These are phyloP conservation scores for Calliphora vicina DNA, from an alignment of 1,140 invertebrate genomes.

Conservation along the genomic window DNA sequence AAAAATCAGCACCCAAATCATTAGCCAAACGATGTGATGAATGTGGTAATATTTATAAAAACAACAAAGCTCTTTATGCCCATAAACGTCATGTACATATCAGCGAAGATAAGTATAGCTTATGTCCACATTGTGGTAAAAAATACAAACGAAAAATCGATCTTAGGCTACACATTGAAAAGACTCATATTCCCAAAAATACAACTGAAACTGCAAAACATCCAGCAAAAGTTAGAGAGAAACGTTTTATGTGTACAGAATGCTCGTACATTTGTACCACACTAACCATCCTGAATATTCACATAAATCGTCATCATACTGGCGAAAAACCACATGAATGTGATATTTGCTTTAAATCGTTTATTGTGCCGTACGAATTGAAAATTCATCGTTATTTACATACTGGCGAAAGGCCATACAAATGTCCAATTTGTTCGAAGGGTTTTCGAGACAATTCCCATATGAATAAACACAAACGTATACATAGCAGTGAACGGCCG, in stretches of 20 bases:
- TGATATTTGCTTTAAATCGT: slow-evolving; percentile 58
- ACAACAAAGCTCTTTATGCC: neutral
- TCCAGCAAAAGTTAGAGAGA: slow-evolving; percentile 67
- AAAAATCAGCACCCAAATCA: neutral
- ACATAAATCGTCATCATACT: slow-evolving; percentile 66
- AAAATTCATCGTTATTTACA: slow-evolving; percentile 70
- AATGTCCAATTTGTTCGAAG: slow-evolving; percentile 77
- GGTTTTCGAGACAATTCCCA: slow-evolving; percentile 80
- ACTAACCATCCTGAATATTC: slow-evolving; percentile 65
- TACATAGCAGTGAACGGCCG: slow-evolving; percentile 76
- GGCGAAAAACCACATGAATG: slow-evolving; percentile 68
- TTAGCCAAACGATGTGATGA: slow-evolving; percentile 2
- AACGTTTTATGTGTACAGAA: slow-evolving; percentile 67
- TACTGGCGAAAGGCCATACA: slow-evolving; percentile 73
- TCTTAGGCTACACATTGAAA: slow-evolving; percentile 64
- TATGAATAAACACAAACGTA: slow-evolving; percentile 72
- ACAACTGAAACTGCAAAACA: slow-evolving; percentile 67
- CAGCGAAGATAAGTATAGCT: slow-evolving; percentile 15
- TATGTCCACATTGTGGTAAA: slow-evolving; percentile 60
- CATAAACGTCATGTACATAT: slow-evolving; percentile 7
- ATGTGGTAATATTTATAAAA: slow-evolving; percentile 16
- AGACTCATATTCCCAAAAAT: slow-evolving; percentile 64
- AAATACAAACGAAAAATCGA: slow-evolving; percentile 67
- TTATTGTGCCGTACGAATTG: slow-evolving; percentile 66
- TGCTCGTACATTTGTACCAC: slow-evolving; percentile 63